Conservation (phyloP, 1,140 invertebrate species). For the Heliconius melpomene region DNA sequence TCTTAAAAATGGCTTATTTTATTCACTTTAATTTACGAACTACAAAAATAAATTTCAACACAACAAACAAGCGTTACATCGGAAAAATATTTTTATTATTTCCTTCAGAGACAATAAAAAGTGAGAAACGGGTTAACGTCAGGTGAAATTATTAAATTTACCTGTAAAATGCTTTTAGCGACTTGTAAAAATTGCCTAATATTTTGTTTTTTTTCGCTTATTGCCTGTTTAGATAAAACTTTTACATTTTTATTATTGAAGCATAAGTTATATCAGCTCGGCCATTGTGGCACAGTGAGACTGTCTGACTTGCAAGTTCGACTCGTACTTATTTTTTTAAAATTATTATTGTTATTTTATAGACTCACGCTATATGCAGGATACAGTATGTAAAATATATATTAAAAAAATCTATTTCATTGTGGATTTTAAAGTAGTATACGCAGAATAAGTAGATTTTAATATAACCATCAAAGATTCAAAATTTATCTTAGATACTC, state of each 20-base stretch:
- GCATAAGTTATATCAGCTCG: no score
- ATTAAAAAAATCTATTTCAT: not conserved
- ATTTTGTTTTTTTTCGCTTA: not conserved
- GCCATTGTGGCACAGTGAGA: no score
- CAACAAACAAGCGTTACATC: not conserved
- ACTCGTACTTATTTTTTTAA: no score
- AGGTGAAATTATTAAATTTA: not conserved
- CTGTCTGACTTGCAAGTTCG: no score
- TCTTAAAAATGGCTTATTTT: no score
- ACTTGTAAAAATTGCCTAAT: not conserved
- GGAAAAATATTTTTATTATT: not conserved
- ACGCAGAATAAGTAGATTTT: constrained; percentile 53
- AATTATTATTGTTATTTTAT: no score
- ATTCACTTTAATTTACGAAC: not conserved
- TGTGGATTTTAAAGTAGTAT: constrained; percentile 47
- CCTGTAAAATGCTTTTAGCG: not conserved
- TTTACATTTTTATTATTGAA: not conserved
- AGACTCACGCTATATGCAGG: no score
- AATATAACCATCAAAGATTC: constrained; percentile 51
- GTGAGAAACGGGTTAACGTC: not conserved
- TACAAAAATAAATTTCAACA: not conserved
- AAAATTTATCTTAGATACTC: constrained; percentile 48
- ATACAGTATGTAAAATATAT: no score
- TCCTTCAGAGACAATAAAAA: not conserved
- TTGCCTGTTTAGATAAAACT: not conserved